Conservation (phyloP, 2,113 vertebrate genomes). For the Psilopogon haemacephalus region DNA sequence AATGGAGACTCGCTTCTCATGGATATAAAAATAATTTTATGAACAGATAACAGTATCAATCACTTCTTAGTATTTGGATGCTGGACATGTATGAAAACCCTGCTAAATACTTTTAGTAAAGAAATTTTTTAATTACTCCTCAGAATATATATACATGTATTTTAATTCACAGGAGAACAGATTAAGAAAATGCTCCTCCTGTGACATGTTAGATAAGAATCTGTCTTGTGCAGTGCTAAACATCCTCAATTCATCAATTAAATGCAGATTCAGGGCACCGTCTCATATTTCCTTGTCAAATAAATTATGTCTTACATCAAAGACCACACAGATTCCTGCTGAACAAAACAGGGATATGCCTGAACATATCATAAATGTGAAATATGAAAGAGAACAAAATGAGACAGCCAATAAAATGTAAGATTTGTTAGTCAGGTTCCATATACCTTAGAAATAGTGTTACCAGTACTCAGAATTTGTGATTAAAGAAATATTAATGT, state of each 20-base stretch:
- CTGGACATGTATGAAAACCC: constrained; percentile 37
- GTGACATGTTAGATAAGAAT: constrained; percentile 62
- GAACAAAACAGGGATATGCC: constrained; percentile 85
- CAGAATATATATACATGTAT: constrained; percentile 57
- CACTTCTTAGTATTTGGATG: constrained; percentile 66
- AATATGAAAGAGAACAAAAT: constrained; percentile 90
- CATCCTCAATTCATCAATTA: constrained; percentile 86
- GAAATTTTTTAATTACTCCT: constrained; percentile 41
- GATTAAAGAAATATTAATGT: constrained; percentile 89
- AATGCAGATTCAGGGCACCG: constrained; percentile 82
- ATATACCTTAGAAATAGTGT: constrained; percentile 79
- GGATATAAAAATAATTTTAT: constrained; percentile 59
- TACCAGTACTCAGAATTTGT: constrained; percentile 85
- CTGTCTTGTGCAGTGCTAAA: constrained; percentile 79
- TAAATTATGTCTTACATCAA: constrained; percentile 89
- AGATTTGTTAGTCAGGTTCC: constrained; percentile 86
- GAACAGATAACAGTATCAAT: constrained; percentile 68
- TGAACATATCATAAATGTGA: constrained; percentile 89
- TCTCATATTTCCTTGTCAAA: constrained; percentile 86
- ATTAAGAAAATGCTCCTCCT: constrained; percentile 73
- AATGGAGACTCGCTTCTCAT: constrained; percentile 34
- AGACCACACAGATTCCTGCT: constrained; percentile 86
- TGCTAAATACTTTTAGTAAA: constrained; percentile 47
- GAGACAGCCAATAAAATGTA: constrained; percentile 90
- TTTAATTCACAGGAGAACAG: constrained; percentile 72